Evolutionary conservation across 1,140 invertebrate species (phyloP), one percentile per base, ranked within the genome.

Genomic region (Saccostrea glomerata): DNA sequence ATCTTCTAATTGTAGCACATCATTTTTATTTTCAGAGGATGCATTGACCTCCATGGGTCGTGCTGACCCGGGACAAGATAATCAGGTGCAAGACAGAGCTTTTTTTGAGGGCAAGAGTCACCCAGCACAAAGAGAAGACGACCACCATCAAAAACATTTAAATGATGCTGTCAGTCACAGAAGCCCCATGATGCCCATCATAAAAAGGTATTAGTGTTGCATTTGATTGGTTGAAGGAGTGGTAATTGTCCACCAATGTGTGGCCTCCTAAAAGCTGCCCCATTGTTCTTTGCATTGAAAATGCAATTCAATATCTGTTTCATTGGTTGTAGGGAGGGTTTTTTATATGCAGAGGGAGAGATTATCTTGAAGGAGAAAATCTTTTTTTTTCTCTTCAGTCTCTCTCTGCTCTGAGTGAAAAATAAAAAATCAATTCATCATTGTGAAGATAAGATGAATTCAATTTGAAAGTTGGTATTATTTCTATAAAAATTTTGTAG

Each of bases 1-100:
- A 77, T 77, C 55, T 85, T 85, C 84, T 85, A 85, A 85, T 85
- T 85, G 47, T 85, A 77, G 84, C 84, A 85, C 84, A 85, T 85
- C 84, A 85, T 85, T 85, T 85, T 85, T 84, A 84, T 84, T 85
- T 85, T 85, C 84, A 85, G 84, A 63, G 84, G 84, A 85, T 85
- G 84, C 47, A 56, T n/a, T 63, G 84, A 85, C 84, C 84, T 63
- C 55, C n/a, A 84, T n/a, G 25, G 84, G 84, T 85, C 84, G 56
- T 25, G 30, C 12, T 85, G 84, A 85, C 84, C 84, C 55, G 30
- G 84, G 84, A 85, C 84, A 85, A 85, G 84, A 85, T 85, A 85
- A 85, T 85, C 55, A 58, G 56, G 47, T 85, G 58, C 84, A 85
- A 58, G 47, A 58, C 47, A 85, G 58, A 85, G 20, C 84, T 63